Percentiles rank a stretch among this genome's conserved stretches.
Conservation (phyloP, 2,888 invertebrate species). For the Anthrax anthrax region DNA sequence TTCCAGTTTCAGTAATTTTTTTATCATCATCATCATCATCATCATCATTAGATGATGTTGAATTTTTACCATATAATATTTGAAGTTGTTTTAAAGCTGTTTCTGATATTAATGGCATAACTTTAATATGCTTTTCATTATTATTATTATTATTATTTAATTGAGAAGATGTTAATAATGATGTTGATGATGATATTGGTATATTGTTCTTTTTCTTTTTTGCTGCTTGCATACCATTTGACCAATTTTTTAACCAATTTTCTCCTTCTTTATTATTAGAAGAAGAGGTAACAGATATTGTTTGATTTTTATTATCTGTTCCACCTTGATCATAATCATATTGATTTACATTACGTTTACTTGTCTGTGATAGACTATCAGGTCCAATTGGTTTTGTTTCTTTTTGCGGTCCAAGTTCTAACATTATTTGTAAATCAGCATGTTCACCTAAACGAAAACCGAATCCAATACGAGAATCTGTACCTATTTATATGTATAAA, state of each 20-base stretch:
- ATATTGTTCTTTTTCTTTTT: slow-evolving; percentile 9
- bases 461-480: slow-evolving; percentile 63
- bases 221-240: slow-evolving; percentile 37
- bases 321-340: slow-evolving; percentile 16
- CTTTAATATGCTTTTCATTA: slow-evolving; percentile 21
- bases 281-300: slow-evolving; percentile 12
- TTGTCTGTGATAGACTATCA: slow-evolving; percentile 21
- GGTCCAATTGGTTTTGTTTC: slow-evolving; percentile 54
- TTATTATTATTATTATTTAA: background rate
- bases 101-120: slow-evolving; percentile 33
- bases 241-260: slow-evolving; percentile 47
- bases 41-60: background rate
- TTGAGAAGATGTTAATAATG: background rate
- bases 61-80: slow-evolving; percentile 20
- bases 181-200: background rate
- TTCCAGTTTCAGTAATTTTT: slow-evolving; percentile 10
- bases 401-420: slow-evolving; percentile 66
- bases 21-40: slow-evolving; percentile 9
- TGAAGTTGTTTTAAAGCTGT: slow-evolving; percentile 29
- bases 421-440: slow-evolving; percentile 63
- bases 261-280: slow-evolving; percentile 36
- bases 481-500: slow-evolving; percentile 51
- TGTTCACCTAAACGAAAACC: slow-evolving; percentile 69
- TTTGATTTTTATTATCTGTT: slow-evolving; percentile 7
- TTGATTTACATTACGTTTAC: slow-evolving; percentile 26